Percentiles rank a stretch among this genome's conserved stretches.
Conservation (phyloP, 64 coral and sea anemone species). For the Stichodactyla helianthus region DNA sequence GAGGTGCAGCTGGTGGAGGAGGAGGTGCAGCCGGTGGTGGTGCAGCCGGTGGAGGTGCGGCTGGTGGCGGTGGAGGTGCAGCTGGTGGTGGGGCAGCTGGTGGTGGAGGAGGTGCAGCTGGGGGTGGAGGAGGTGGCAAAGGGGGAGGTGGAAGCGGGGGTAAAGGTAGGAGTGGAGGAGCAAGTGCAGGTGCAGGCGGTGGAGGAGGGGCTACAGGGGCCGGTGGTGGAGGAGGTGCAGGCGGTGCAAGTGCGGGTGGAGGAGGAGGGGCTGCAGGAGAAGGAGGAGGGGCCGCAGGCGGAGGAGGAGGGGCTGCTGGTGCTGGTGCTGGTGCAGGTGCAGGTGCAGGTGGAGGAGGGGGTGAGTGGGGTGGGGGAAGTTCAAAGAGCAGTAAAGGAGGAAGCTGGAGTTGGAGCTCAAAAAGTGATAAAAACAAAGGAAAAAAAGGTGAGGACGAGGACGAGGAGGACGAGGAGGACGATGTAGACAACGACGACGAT, state of each 20-base stretch:
- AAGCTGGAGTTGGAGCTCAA: slow-evolving; percentile 6
- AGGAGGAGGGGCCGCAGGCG: neutral
- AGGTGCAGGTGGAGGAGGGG: slow-evolving; percentile 65
- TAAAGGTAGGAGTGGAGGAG: neutral
- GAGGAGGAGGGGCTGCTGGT: slow-evolving; percentile 42
- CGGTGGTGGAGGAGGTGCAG: slow-evolving; percentile 23
- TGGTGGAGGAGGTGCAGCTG: slow-evolving; percentile 4
- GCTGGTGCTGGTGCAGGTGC: slow-evolving; percentile 54
- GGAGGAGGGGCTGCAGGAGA: slow-evolving; percentile 26
- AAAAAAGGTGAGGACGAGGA: neutral
- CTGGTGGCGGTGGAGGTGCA: neutral
- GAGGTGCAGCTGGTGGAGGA: neutral
- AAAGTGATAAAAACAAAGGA: neutral
- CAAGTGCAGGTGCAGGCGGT: neutral
- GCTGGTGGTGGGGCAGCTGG: slow-evolving; percentile 22
- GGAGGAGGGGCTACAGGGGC: neutral
- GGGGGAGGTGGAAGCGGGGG: slow-evolving; percentile 22
- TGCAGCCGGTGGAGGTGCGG: slow-evolving; percentile 17
- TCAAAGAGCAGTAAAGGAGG: neutral
- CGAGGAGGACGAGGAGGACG: neutral
- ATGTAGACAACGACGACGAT: neutral
- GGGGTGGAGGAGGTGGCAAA: neutral
- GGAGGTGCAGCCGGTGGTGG: slow-evolving; percentile 24
- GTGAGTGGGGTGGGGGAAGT: neutral
- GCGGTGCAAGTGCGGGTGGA: neutral